Evolutionary conservation across 2,797 vertebrate species (phyloP), one percentile per base, ranked within the genome.

Genomic region (Dromococcyx pavoninus): DNA sequence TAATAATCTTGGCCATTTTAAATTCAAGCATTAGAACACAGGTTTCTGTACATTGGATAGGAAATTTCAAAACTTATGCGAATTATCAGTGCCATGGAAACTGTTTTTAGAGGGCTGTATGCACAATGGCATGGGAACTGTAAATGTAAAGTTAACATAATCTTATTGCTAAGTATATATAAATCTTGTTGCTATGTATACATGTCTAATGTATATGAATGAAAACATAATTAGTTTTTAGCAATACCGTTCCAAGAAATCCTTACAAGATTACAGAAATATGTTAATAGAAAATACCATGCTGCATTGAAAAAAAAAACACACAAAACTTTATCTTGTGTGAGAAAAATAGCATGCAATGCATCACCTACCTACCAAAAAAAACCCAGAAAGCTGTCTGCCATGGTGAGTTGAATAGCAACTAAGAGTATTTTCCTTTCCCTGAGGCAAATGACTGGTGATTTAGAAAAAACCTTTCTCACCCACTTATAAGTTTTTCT

Each of bases 1-100:
- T 88, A 90, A 75, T 94, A 82, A 75, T 81, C 56, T 72, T 78
- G 32, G 22, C 7, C 35, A 88, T 88, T 94, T 91, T 22, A 84
- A 90, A 78, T 93, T 89, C n/a, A 58, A 54, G 39, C 10, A 0
- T 83, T 77, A 57, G 35, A 80, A 74, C 11, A 33, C 33, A 66
- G 4, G 6, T 54, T 88, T 77, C 82, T 77, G 58, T 71, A 56
- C 11, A 53, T 76, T 48, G 23, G 16, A 79, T 11, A 85, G 44
- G 2, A 85, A 80, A 83, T 84, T 83, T 88, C 27, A 75, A 71
- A 93, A 75, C 30, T 57, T 69, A 46, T 17, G 64, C 80, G 57
- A 86, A 71, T 80, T 80, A 41, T 54, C 21, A 83, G 0, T 77
- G 15, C 56, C 62, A 27, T 41, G 30, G n/a, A 86, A 77, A 60